phyloP scores from a whole-genome alignment of 2,888 invertebrate genomes.

The Aelia acuminata region DNA sequence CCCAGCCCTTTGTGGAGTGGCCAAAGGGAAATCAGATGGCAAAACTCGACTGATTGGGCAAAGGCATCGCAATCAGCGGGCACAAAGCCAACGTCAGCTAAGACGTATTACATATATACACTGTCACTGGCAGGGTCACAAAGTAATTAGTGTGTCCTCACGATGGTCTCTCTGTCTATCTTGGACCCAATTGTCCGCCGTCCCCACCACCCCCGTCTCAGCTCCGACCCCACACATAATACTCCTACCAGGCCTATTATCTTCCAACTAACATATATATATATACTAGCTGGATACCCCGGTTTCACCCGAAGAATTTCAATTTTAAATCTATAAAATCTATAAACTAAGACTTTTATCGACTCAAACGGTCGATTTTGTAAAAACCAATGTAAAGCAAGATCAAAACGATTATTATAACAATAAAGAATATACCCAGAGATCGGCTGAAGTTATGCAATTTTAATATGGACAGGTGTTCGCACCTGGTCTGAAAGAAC shows the following conservation, averaged over 20 bases:
- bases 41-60: constrained; percentile 58
- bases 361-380: too few species aligned
- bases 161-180: constrained; percentile 17
- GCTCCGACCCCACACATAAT: neutral
- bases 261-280: too few species aligned
- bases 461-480: too few species aligned
- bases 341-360: too few species aligned
- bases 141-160: constrained; percentile 43
- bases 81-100: constrained; percentile 45
- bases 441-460: too few species aligned
- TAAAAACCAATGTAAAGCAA: too few species aligned
- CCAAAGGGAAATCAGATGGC: constrained; percentile 56
- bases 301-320: too few species aligned
- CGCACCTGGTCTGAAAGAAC: too few species aligned
- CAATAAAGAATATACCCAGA: too few species aligned
- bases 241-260: neutral
- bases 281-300: too few species aligned
- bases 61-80: constrained; percentile 43
- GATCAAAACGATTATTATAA: too few species aligned
- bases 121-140: constrained; percentile 41
- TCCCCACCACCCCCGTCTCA: neutral
- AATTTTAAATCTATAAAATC: too few species aligned
- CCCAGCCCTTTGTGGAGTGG: neutral
- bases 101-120: constrained; percentile 51
- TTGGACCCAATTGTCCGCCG: neutral